Evolutionary conservation across 2,888 invertebrate species (phyloP), one percentile per base, ranked within the genome.

Genomic region (Galeruca laticollis): DNA sequence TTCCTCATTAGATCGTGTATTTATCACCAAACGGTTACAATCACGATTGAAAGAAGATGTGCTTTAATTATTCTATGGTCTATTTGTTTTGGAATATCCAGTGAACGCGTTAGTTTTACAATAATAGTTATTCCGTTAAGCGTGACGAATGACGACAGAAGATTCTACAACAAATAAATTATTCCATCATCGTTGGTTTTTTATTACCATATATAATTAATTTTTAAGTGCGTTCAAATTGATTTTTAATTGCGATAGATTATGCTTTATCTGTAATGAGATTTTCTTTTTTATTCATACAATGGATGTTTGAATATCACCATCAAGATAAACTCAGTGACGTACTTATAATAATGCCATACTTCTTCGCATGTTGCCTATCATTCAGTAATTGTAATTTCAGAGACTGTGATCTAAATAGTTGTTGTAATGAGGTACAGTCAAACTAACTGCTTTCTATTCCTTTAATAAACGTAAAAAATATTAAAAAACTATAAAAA

Each of bases 221-320:
- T 13, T 56, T 56, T 56, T 31, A 31, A 56, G 26, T 26, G 31
- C 26, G 21, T 56, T 26, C 26, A 56, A 56, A 56, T 56, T 56
- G 54, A 26, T 56, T 56, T 56, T n/a, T 56, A 56, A 56, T 56
- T 56, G n/a, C 54, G 26, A 56, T 2, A 56, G 26, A 56, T 56
- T 56, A 56, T n/a, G 26, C 26, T 26, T 26, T 26, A 26, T 26
- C 4, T 26, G 3, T 15, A 18, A 6, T 11, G 51, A 20, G 20
- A n/a, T 51, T 15, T 51, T 4, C 2, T 8, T 51, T 11, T 51
- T 51, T 15, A 4, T 15, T 51, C n/a, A 51, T 51, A 18, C 15
- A 3, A 51, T 51, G 4, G 43, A 8, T 15, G 43, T 20, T 18
- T 15, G 15, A 51, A 9, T 15, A 10, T 15, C 15, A n/a, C n/a